Evolutionary conservation across 2,113 vertebrate genomes (phyloP).

Genomic region (Arothron firmamentum): DNA sequence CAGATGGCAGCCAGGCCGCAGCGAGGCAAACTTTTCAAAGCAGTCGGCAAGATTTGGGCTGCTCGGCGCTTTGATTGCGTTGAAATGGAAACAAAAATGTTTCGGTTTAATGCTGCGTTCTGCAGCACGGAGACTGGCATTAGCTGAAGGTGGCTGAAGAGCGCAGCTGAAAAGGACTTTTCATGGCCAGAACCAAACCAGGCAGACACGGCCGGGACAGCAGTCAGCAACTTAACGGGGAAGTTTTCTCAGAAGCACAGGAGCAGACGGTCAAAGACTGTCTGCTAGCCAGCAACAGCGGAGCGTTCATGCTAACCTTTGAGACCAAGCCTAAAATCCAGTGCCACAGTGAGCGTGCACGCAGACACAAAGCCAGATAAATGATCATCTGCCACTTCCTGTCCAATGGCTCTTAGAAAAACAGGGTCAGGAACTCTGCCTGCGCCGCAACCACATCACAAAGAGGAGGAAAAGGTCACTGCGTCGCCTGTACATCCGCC

Average conservation of each 20-base stretch:
- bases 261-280: conserved; percentile 36
- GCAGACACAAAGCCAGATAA: neutral
- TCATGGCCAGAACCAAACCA: conserved; percentile 80
- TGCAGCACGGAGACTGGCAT: too few species aligned
- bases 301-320: conserved; percentile 1
- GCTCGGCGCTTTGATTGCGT: too few species aligned
- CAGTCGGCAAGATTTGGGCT: conserved; percentile 12
- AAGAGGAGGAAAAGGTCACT: conserved; percentile 44
- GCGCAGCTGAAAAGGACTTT: conserved; percentile 72
- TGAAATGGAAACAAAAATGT: too few species aligned
- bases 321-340: neutral
- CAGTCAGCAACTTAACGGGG: conserved; percentile 78
- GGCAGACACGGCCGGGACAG: conserved; percentile 71
- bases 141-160: conserved; percentile 45
- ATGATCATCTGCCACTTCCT: neutral
- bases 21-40: conserved; percentile 26
- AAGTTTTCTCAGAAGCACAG: conserved; percentile 32
- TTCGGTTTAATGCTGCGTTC: too few species aligned
- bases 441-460: conserved; percentile 34
- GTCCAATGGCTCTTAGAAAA: neutral
- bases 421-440: neutral
- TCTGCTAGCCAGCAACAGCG: neutral
- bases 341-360: neutral
- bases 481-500: conserved; percentile 22
- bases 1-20: conserved; percentile 30